These are phyloP conservation scores for Melospiza georgiana DNA, from an alignment of 2,113 vertebrate species.

Conservation along the genomic window DNA sequence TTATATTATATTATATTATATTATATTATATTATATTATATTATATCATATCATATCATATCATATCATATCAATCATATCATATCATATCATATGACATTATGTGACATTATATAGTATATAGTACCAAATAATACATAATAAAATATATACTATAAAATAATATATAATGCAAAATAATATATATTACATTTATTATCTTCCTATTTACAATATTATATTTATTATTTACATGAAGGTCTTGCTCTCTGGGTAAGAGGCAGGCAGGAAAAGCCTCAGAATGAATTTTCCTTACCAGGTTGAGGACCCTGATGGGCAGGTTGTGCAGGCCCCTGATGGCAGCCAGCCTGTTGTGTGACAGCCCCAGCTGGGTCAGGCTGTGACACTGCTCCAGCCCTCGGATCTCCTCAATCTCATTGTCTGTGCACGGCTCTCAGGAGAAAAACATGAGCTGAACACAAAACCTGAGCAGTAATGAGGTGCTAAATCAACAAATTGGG, in stretches of 20 bases:
- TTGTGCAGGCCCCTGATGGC: constrained; percentile 72
- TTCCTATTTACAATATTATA: neutral
- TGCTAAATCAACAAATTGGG: neutral
- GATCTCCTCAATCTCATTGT: constrained; percentile 84
- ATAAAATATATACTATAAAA: too few relatives aligned
- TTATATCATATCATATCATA: too few relatives aligned
- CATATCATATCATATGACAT: too few relatives aligned
- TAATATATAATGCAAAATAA: too few relatives aligned
- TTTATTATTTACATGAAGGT: too few relatives aligned
- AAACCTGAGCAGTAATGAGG: neutral
- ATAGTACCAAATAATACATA: too few relatives aligned
- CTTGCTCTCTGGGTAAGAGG: too few relatives aligned
- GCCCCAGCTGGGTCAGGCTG: constrained; percentile 81
- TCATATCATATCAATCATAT: too few relatives aligned
- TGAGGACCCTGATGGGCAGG: constrained; percentile 82
- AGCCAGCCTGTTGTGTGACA: constrained; percentile 85
- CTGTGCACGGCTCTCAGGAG: constrained; percentile 77
- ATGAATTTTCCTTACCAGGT: constrained; percentile 74
- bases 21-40: too few relatives aligned
- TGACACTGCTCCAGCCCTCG: constrained; percentile 81
- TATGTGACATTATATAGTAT: too few relatives aligned
- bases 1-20: too few relatives aligned
- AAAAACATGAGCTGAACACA: neutral
- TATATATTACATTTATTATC: too few relatives aligned
- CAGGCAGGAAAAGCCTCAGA: accelerated